Evolutionary conservation across 2,113 vertebrate species (phyloP).

Genomic region (Ochotona princeps): DNA sequence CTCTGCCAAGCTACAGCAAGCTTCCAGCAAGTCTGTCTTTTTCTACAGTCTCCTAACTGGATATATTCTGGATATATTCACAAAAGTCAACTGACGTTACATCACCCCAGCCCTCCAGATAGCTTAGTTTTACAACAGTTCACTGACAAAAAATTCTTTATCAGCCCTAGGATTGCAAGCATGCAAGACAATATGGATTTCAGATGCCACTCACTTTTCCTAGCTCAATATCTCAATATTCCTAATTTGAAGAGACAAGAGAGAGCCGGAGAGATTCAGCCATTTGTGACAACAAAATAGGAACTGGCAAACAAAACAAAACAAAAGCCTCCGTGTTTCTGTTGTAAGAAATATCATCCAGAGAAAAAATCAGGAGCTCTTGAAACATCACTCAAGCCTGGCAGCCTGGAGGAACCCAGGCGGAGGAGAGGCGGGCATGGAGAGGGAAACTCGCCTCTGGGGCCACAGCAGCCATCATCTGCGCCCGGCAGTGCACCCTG

Average conservation of each 20-base stretch:
- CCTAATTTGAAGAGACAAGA: slow-evolving; percentile 51
- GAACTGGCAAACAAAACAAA: neutral
- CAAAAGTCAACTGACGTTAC: neutral
- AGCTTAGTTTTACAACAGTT: slow-evolving; percentile 8
- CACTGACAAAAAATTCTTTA: neutral
- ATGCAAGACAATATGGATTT: neutral
- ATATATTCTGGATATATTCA: neutral
- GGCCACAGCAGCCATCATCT: neutral
- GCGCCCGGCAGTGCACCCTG: neutral
- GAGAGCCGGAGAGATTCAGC: neutral
- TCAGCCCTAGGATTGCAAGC: neutral
- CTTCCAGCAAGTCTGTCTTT: neutral
- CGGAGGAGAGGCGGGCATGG: neutral
- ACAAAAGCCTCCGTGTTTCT: slow-evolving; percentile 15
- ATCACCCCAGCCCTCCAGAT: neutral
- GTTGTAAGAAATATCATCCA: slow-evolving; percentile 4
- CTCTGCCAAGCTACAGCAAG: no score
- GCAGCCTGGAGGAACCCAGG: neutral
- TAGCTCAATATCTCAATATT: neutral
- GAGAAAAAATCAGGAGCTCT: neutral
- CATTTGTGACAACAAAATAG: slow-evolving; percentile 39
- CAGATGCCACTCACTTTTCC: slow-evolving; percentile 9
- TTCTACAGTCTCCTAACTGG: neutral
- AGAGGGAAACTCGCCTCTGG: neutral
- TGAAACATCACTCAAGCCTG: neutral